Base-by-base conservation (phyloP, 2,113 vertebrate species). In the Symphodus melops region DNA sequence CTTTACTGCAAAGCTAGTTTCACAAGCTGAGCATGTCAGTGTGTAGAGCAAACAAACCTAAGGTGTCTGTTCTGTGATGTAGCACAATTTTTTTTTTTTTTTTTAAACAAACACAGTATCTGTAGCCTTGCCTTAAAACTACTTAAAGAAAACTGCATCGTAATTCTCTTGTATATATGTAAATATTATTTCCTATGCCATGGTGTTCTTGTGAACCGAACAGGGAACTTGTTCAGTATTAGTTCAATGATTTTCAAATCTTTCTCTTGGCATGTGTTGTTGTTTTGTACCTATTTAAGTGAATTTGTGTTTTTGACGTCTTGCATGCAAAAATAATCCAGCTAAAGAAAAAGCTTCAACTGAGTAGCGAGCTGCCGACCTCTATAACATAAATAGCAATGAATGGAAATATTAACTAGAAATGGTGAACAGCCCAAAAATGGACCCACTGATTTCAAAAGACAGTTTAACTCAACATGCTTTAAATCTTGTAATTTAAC, bases 71-170 rank as follows among this genome's bases (percentile, higher is more conserved):
- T 79, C 46, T 71, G 71, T 72, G 41, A 88, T 89, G 92, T 92
- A 93, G 89, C 91, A 33, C 28, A 86, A 53, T 75, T 49, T 54
- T 44, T 54, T 64, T 36, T 68, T 72, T 66, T 42, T 75, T 67
- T 65, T 68, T 61, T 68, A 25, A 14, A 84, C 60, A 59, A 25
- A 49, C 42, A 80, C 44, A 84, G 67, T 85, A 83, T 90, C 62
- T 52, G 72, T 84, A 85, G 86, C 82, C 79, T 86, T 90, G 91
- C 91, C 91, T 94, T 93, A 92, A 91, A 89, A 75, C 60, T 56
- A 64, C 72, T 74, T 64, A 46, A 81, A 80, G 46, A 72, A 85
- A 79, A 88, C 72, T 81, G 79, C 83, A 67, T 80, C 74, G 44
- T 79, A 17, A 28, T 69, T 73, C 56, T 51, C 16, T 20, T 89